Percentiles rank a stretch among this genome's conserved stretches.
These are phyloP conservation scores for Cepphus grylle DNA, from an alignment of 2,113 vertebrate genomes.

Conservation along the genomic window DNA sequence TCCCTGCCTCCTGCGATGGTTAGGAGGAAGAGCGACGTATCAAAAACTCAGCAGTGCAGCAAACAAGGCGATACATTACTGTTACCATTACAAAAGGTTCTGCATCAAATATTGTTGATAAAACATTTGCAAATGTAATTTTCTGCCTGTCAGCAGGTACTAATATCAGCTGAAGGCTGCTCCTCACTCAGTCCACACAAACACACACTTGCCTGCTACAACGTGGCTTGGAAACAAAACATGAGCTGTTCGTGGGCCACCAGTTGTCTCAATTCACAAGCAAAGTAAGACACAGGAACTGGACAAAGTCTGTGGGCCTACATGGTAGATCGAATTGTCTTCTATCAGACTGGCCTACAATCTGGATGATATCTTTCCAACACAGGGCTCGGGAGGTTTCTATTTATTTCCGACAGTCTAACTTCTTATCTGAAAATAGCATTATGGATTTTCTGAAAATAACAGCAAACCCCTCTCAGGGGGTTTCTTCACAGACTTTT, in stretches of 20 bases:
- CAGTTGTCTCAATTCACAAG: background rate
- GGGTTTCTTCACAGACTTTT: background rate
- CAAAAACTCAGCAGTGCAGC: background rate
- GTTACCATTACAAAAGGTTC: background rate
- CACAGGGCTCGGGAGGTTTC: background rate
- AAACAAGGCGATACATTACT: background rate
- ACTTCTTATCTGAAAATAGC: background rate
- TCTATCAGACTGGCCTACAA: background rate
- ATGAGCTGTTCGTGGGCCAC: background rate
- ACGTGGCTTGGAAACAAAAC: background rate
- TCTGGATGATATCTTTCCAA: background rate
- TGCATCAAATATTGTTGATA: background rate
- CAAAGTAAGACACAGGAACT: background rate
- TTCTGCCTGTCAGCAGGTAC: background rate
- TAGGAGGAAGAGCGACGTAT: background rate
- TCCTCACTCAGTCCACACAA: background rate
- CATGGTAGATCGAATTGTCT: background rate
- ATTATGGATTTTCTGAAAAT: background rate
- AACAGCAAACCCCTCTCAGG: background rate
- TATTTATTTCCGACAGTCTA: background rate
- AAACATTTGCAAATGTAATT: background rate
- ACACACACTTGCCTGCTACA: background rate
- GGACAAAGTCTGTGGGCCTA: background rate
- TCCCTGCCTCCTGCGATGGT: rapidly evolving
- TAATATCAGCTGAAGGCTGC: background rate